phyloP scores from a whole-genome alignment of 2,888 invertebrate species.

The Protula sp. region DNA sequence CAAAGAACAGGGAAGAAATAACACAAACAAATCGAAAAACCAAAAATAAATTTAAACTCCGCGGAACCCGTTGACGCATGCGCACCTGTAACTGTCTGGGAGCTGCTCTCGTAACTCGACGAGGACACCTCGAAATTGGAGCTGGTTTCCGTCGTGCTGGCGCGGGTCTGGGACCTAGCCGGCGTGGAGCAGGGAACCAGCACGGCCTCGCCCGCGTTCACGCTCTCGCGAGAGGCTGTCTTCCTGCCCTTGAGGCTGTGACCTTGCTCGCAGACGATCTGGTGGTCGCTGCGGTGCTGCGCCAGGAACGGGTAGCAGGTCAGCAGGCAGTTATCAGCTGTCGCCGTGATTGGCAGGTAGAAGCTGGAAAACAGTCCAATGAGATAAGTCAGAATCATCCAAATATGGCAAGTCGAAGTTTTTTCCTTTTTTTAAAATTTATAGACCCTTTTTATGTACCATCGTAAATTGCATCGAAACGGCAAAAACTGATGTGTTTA shows the following conservation, averaged over 20 bases:
- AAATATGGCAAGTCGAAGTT: too few species aligned
- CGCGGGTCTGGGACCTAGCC: slow-evolving; percentile 32
- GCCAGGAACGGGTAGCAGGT: slow-evolving; percentile 52
- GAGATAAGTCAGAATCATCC: neutral
- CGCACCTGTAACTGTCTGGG: slow-evolving; percentile 38
- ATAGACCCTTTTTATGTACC: too few species aligned
- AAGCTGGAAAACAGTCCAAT: slow-evolving; percentile 37
- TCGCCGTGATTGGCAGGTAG: slow-evolving; percentile 42
- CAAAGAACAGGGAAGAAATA: too few species aligned
- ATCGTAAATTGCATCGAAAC: too few species aligned
- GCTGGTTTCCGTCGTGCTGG: slow-evolving; percentile 48
- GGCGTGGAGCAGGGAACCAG: slow-evolving; percentile 40
- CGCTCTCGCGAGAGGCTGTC: slow-evolving; percentile 23
- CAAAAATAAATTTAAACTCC: too few species aligned
- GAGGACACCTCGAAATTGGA: slow-evolving; percentile 51
- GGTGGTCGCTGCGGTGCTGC: slow-evolving; percentile 48
- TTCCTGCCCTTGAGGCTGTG: slow-evolving; percentile 34
- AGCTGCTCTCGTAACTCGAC: slow-evolving; percentile 43
- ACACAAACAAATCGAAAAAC: too few species aligned
- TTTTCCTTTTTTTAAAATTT: too few species aligned
- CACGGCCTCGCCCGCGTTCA: slow-evolving; percentile 34
- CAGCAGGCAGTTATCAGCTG: slow-evolving; percentile 52
- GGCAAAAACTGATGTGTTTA: too few species aligned
- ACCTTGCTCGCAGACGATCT: slow-evolving; percentile 53
- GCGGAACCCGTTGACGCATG: too few species aligned